phyloP scores from a whole-genome alignment of 2,888 invertebrate species.

The Drosophila colorata region DNA sequence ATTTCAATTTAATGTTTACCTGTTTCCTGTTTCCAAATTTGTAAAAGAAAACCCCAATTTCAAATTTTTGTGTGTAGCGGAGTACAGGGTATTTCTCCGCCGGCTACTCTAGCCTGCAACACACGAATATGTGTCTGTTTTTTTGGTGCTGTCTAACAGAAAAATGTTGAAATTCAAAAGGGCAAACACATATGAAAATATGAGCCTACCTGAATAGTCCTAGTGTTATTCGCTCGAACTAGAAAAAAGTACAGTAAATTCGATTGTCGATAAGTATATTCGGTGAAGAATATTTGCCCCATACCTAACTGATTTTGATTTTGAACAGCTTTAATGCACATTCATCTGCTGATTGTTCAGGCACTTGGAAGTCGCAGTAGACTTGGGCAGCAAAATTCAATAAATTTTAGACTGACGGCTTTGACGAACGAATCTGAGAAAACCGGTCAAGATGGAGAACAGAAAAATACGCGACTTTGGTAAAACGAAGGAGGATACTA shows the following conservation, averaged over 20 bases:
- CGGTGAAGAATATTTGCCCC: neutral
- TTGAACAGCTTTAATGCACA: constrained; percentile 5
- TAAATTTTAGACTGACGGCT: constrained; percentile 41
- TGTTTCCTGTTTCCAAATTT: no score
- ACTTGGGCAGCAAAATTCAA: constrained; percentile 60
- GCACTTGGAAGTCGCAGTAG: constrained; percentile 43
- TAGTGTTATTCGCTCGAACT: constrained; percentile 3
- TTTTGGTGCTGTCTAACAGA: neutral
- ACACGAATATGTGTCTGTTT: no score
- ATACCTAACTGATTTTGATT: constrained; percentile 7
- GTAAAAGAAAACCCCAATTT: no score
- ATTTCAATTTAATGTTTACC: no score
- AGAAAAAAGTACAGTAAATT: neutral
- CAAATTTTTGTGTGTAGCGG: no score
- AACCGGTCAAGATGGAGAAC: constrained; percentile 48
- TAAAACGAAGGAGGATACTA: constrained; percentile 34
- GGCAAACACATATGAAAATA: neutral
- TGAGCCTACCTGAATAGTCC: neutral
- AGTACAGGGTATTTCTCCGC: neutral
- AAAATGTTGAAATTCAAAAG: neutral
- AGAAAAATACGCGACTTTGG: constrained; percentile 36
- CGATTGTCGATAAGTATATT: constrained; percentile 16
- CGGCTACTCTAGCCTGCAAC: neutral
- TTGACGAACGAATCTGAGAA: constrained; percentile 43
- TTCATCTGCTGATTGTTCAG: constrained; percentile 7